These are phyloP conservation scores for Dendroctonus valens DNA, from an alignment of 1,140 invertebrate genomes.

Conservation along the genomic window DNA sequence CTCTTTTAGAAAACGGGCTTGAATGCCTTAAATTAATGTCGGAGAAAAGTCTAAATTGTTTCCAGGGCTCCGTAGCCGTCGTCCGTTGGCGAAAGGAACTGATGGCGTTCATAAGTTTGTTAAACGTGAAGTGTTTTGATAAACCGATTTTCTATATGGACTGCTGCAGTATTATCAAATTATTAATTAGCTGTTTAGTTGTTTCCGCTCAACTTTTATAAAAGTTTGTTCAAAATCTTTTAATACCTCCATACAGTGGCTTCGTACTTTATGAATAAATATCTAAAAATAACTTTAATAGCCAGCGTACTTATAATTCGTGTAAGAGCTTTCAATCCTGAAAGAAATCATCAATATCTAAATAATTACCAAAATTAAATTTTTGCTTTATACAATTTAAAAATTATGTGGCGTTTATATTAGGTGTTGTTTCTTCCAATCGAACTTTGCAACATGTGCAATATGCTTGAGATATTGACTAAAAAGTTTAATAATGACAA, in stretches of 20 bases:
- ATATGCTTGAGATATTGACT: no score
- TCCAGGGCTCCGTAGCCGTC: slow-evolving; percentile 4
- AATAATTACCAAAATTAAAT: no score
- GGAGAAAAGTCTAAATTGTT: slow-evolving; percentile 26
- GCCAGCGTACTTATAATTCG: no score
- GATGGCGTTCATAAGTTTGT: slow-evolving; percentile 10
- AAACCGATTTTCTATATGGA: slow-evolving; percentile 13
- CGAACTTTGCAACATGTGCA: no score
- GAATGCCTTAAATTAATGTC: slow-evolving; percentile 25
- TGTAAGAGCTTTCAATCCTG: no score
- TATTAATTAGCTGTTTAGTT: slow-evolving; percentile 8
- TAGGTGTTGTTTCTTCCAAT: no score
- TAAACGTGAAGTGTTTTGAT: slow-evolving; percentile 6
- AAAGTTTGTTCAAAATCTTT: slow-evolving; percentile 4
- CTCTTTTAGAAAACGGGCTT: slow-evolving; percentile 22
- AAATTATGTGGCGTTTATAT: no score
- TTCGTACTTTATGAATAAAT: no score
- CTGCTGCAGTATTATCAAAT: background rate
- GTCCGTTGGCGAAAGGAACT: slow-evolving; percentile 8
- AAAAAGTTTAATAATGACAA: no score
- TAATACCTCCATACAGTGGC: background rate
- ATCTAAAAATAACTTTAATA: no score
- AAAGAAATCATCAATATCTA: no score
- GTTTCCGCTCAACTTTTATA: slow-evolving; percentile 1
- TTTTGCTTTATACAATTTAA: no score